Percentiles rank a stretch among this genome's conserved stretches.
Conservation (phyloP, 2,888 invertebrate genomes). For the Cancer borealis region DNA sequence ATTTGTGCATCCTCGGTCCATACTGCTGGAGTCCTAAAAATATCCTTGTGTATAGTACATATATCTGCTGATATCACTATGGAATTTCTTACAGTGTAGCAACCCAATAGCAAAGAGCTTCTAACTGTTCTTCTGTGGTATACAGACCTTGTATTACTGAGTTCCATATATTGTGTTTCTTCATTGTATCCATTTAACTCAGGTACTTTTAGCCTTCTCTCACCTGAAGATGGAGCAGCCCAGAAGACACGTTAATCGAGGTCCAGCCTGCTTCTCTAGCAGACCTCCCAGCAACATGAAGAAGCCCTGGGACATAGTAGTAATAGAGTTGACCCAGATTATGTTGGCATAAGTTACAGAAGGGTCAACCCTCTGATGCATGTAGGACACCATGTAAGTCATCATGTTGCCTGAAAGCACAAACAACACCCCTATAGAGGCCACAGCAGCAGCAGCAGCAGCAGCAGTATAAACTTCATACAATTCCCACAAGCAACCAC, state of each 20-base stretch:
- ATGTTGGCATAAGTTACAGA: slow-evolving; percentile 76
- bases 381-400: slow-evolving; percentile 78
- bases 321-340: slow-evolving; percentile 76
- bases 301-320: slow-evolving; percentile 78
- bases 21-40: background rate
- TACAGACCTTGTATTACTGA: background rate
- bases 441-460: too few relatives aligned
- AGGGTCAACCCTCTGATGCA: slow-evolving; percentile 75
- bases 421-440: too few relatives aligned
- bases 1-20: too few relatives aligned
- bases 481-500: too few relatives aligned
- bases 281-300: slow-evolving; percentile 79
- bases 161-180: background rate
- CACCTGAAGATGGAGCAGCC: slow-evolving; percentile 79
- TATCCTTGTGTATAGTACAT: background rate
- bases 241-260: slow-evolving; percentile 78
- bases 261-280: slow-evolving; percentile 79
- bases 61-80: too few relatives aligned
- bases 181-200: background rate
- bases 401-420: slow-evolving; percentile 78
- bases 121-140: background rate
- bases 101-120: background rate
- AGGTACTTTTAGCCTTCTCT: background rate
- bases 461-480: too few relatives aligned
- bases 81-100: background rate